Conservation (phyloP, 2,888 invertebrate species). For the Mantis religiosa region DNA sequence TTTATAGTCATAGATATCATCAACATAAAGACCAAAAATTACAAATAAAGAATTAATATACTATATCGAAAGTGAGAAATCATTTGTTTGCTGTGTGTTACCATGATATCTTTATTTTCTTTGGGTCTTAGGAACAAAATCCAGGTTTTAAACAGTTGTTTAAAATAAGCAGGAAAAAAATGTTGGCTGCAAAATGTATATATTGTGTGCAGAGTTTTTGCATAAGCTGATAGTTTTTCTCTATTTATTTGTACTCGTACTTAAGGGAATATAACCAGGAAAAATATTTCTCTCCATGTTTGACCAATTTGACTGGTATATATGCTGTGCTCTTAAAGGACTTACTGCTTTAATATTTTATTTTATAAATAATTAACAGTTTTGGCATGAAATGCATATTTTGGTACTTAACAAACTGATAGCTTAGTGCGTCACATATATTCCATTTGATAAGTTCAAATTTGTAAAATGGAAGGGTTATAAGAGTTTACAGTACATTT, state of each 20-base stretch:
- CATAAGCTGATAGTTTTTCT: neutral
- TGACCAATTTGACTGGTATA: neutral
- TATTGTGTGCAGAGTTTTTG: neutral
- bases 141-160: neutral
- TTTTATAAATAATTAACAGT: too few species aligned
- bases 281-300: neutral
- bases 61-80: neutral
- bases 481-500: neutral
- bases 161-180: neutral
- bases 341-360: neutral
- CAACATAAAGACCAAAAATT: neutral
- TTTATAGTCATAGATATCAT: neutral
- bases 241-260: neutral
- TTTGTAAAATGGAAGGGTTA: neutral
- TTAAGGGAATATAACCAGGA: neutral
- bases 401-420: neutral
- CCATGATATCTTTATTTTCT: neutral
- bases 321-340: neutral
- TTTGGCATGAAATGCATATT: neutral
- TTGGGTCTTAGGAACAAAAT: neutral
- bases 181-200: neutral
- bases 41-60: neutral
- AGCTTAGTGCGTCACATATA: neutral
- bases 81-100: neutral
- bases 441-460: neutral